Base-by-base conservation (phyloP, 2,797 vertebrate species). In the Lepus townsendii region DNA sequence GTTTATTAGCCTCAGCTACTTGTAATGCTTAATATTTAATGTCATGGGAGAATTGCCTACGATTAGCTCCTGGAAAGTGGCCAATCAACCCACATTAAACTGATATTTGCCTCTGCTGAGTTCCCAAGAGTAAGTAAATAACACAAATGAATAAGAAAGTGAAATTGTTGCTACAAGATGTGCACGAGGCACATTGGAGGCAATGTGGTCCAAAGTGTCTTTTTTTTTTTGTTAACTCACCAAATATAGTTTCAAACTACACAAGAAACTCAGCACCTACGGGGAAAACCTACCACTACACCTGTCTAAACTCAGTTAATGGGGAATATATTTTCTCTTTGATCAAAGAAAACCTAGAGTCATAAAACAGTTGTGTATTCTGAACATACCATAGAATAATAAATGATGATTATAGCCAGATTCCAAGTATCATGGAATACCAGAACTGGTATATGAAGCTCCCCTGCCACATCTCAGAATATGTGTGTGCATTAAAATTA, bases 1-100 rank as follows among this genome's bases (percentile, higher is more conserved):
- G 63, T 84, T 96, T 95, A 94, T 96, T 94, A 93, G 35, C 22
- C 82, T 93, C 63, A 76, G 62, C 54, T 88, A 68, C 42, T 76
- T 87, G 24, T 68, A 52, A 63, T 89, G 91, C 26, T 91, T 94
- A 93, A 90, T 93, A 90, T 94, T 91, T 94, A 96, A 96, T 83
- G 68, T n/a, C 62, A 95, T 88, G 22, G 52, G 65, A 82, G 32
- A 96, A 93, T 73, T 96, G 84, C 50, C 94, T 92, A 94, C 57
- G 30, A 79, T 95, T 95, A 91, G n/a, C 20, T 95, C 27, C 68
- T 96, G 89, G 88, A 92, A 83, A 91, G 65, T 65, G n/a, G 54
- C 71, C 90, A 92, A 2, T 86, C 8, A 5, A 86, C 13, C 54
- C 27, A 38, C 47, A 77, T 72, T 66, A 90, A 94, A 89, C 32